phyloP scores from a whole-genome alignment of 1,140 invertebrate species.

The Chironomus tepperi region DNA sequence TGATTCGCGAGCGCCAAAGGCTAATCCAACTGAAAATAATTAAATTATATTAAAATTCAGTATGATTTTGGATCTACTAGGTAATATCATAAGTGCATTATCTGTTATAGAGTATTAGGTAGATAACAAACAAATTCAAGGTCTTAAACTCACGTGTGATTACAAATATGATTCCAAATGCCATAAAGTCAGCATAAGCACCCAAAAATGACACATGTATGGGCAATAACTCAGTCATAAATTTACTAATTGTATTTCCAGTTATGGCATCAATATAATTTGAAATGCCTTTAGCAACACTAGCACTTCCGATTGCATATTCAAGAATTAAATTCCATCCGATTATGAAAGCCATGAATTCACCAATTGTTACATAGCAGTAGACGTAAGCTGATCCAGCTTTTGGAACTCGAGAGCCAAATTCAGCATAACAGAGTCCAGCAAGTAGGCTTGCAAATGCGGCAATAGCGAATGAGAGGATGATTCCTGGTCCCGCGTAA shows the following conservation, averaged over 20 bases:
- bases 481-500: conserved; percentile 70
- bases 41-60: no score
- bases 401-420: conserved; percentile 77
- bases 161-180: conserved; percentile 46
- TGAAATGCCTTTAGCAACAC: conserved; percentile 67
- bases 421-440: conserved; percentile 80
- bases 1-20: conserved; percentile 72
- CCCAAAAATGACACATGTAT: conserved; percentile 56
- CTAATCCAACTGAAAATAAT: conserved; percentile 52
- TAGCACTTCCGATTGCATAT: conserved; percentile 80
- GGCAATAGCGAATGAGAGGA: conserved; percentile 74
- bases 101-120: no score
- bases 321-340: conserved; percentile 88
- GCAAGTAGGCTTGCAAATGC: conserved; percentile 77
- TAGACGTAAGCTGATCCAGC: conserved; percentile 85
- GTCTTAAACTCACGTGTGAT: conserved; percentile 40
- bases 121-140: background rate
- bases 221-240: conserved; percentile 52
- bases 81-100: no score
- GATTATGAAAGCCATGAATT: conserved; percentile 67
- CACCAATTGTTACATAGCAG: conserved; percentile 82
- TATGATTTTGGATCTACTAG: no score
- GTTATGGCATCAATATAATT: conserved; percentile 55
- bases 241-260: conserved; percentile 42
- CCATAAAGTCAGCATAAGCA: conserved; percentile 54